Evolutionary conservation across 2,113 vertebrate species (phyloP).

Genomic region (Aphelocoma coerulescens): DNA sequence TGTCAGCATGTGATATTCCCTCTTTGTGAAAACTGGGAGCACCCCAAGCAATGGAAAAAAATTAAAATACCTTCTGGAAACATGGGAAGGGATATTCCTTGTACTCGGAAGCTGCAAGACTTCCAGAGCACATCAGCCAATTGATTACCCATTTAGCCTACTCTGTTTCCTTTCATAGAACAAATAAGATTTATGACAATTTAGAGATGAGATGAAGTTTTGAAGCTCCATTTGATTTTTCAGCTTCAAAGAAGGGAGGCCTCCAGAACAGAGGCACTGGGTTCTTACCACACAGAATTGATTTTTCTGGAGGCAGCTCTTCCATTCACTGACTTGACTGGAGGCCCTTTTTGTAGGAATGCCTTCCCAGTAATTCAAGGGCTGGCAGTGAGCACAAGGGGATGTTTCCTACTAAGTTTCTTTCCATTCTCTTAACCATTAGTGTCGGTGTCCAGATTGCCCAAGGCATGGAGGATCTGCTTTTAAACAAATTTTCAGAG

Average conservation of each 20-base stretch:
- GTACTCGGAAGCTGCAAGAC: not conserved
- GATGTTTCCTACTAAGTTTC: not conserved
- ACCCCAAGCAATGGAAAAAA: not conserved
- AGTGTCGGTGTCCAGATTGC: constrained; percentile 3
- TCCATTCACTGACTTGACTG: constrained; percentile 33
- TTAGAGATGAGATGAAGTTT: constrained; percentile 52
- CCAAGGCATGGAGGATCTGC: not conserved
- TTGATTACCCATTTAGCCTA: constrained; percentile 3
- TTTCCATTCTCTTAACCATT: not conserved
- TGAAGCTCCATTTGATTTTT: constrained; percentile 63
- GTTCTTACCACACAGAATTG: constrained; percentile 28
- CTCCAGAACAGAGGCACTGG: not conserved
- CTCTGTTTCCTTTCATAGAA: constrained; percentile 28
- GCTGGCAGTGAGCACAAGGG: constrained; percentile 26
- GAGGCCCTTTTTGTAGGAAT: constrained; percentile 34
- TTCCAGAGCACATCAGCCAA: not conserved
- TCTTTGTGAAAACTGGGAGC: not conserved
- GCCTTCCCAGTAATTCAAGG: constrained; percentile 13
- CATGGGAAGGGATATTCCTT: constrained; percentile 15
- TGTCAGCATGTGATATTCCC: not conserved
- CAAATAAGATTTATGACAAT: constrained; percentile 52
- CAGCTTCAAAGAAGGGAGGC: not conserved
- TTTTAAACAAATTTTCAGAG: constrained; percentile 13
- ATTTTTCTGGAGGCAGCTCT: constrained; percentile 51
- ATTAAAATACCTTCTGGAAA: constrained; percentile 13